Percentiles rank a stretch among this genome's conserved stretches.
These are phyloP conservation scores for Gila orcuttii DNA, from an alignment of 2,113 vertebrate genomes.

Conservation along the genomic window DNA sequence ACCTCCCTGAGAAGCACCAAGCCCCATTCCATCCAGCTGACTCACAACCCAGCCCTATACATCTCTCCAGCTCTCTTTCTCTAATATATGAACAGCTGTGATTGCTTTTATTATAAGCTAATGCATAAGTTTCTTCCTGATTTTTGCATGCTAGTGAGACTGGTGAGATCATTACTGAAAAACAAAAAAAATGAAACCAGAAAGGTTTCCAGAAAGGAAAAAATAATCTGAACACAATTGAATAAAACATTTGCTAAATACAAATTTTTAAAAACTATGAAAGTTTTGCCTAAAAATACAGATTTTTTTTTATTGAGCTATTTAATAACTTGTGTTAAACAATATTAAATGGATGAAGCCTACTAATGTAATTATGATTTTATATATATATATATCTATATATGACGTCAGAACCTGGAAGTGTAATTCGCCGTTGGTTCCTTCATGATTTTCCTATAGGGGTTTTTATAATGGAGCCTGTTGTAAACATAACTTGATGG, in stretches of 20 bases:
- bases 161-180: constrained; percentile 27
- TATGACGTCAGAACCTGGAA: too few relatives aligned
- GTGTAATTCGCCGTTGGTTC: too few relatives aligned
- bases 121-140: constrained; percentile 30
- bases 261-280: neutral
- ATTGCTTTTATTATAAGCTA: constrained; percentile 51
- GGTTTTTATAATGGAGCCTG: too few relatives aligned
- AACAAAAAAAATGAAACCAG: neutral
- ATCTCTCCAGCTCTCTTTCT: constrained; percentile 1
- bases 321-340: too few relatives aligned
- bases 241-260: neutral
- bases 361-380: too few relatives aligned
- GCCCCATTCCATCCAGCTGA: constrained; percentile 48
- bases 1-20: constrained; percentile 42
- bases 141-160: constrained; percentile 8
- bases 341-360: too few relatives aligned
- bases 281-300: neutral
- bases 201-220: neutral
- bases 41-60: constrained; percentile 44
- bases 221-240: neutral
- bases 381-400: too few relatives aligned
- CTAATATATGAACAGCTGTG: constrained; percentile 39
- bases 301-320: neutral
- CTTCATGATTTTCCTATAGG: too few relatives aligned
- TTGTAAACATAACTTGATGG: too few relatives aligned